Percentiles rank a stretch among this genome's conserved stretches.
Evolutionary conservation across 2,113 vertebrate species (phyloP).

Genomic region (Phrynosoma platyrhinos): DNA sequence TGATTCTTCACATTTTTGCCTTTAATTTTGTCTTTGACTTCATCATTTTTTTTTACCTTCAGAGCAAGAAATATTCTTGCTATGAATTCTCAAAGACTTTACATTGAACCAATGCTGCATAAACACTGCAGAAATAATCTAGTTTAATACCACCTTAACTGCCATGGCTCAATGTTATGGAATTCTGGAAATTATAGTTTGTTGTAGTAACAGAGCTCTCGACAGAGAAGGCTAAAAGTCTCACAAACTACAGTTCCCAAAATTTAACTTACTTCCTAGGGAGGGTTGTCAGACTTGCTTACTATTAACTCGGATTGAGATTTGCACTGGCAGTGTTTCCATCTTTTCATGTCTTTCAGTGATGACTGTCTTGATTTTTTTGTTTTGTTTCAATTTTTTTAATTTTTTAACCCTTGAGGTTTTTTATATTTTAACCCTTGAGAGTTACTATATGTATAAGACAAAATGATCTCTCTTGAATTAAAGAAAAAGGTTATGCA

Average conservation of each 20-base stretch:
- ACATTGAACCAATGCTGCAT: neutral
- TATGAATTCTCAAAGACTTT: neutral
- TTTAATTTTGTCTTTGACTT: neutral
- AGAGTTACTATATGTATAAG: neutral
- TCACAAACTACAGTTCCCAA: no score
- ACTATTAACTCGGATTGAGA: neutral
- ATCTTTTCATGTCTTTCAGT: neutral
- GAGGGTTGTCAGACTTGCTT: neutral
- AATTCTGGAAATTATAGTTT: no score
- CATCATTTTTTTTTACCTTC: neutral
- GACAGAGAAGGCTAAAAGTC: no score
- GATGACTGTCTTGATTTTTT: neutral
- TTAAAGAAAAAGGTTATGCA: neutral
- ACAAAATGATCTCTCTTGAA: neutral
- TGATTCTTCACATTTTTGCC: conserved; percentile 27
- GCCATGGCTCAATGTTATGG: no score
- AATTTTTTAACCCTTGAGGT: neutral
- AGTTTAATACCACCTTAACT: no score
- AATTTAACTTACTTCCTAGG: neutral
- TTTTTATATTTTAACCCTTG: neutral
- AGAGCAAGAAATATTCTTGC: no score
- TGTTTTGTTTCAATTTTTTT: neutral
- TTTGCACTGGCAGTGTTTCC: neutral
- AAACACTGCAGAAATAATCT: no score
- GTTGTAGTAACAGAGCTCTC: no score